Evolutionary conservation across 37 sponge, comb jelly and placozoan genomes (phyloP).

Genomic region (Bolinopsis microptera): DNA sequence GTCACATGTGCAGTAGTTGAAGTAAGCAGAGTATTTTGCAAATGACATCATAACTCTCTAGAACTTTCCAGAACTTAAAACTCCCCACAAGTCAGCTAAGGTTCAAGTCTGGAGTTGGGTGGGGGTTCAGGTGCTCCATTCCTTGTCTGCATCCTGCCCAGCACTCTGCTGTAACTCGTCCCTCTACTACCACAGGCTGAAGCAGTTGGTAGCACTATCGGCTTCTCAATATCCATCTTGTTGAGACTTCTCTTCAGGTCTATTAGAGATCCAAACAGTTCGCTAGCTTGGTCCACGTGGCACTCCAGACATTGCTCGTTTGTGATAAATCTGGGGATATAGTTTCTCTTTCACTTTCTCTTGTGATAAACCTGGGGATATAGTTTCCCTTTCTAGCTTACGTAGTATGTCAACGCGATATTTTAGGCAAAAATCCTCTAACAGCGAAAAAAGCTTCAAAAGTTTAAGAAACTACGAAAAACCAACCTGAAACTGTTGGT

Average conservation of each 20-base stretch:
- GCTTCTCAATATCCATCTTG: constrained; percentile 9
- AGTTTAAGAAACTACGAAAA: too few species aligned
- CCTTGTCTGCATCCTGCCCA: constrained; percentile 13
- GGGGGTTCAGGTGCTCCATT: background rate
- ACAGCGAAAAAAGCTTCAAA: too few species aligned
- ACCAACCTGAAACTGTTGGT: background rate
- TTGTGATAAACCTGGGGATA: background rate
- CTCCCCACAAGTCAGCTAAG: too few species aligned
- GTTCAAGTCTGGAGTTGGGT: background rate
- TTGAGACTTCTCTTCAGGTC: constrained; percentile 32
- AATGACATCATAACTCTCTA: too few species aligned
- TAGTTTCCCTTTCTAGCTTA: too few species aligned
- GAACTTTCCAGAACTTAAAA: too few species aligned
- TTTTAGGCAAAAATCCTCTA: too few species aligned
- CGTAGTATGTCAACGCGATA: too few species aligned
- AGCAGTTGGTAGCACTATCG: background rate
- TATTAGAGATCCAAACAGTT: background rate
- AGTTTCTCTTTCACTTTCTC: too few species aligned
- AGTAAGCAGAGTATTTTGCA: too few species aligned
- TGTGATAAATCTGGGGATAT: background rate
- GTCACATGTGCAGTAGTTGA: too few species aligned
- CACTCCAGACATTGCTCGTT: background rate
- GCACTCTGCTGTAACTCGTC: background rate
- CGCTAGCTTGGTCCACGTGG: background rate
- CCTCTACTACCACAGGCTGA: background rate